A percentile compares a stretch with the other conserved stretches of the same genome.
phyloP scores from a whole-genome alignment of 1,140 invertebrate genomes.

The Hypsibius dujardini region DNA sequence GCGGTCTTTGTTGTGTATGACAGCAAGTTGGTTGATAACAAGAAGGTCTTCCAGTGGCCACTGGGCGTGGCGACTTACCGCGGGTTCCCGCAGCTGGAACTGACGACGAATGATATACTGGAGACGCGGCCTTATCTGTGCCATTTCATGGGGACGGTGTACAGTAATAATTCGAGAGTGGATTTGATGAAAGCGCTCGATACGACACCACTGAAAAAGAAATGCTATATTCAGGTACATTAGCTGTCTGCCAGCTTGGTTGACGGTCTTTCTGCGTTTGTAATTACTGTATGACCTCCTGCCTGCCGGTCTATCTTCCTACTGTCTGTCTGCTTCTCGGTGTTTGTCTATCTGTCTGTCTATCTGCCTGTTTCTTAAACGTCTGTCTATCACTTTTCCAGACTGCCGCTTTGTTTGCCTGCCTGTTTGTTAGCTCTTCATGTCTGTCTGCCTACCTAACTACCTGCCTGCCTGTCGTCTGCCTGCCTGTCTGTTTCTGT shows the following conservation, averaged over 20 bases:
- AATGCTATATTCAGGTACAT: conserved; percentile 28
- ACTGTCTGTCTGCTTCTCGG: no score
- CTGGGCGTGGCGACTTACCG: conserved; percentile 37
- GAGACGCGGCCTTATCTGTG: conserved; percentile 34
- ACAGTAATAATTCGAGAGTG: conserved; percentile 37
- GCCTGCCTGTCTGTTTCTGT: no score
- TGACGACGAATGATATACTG: conserved; percentile 25
- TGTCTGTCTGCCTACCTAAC: no score
- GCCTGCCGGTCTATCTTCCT: no score
- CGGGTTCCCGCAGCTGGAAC: conserved; percentile 25
- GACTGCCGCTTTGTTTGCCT: no score
- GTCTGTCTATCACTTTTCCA: no score
- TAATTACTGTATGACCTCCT: no score
- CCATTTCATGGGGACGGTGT: conserved; percentile 41
- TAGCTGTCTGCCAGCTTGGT: conserved; percentile 18
- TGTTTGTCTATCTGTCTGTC: no score
- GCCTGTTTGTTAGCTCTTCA: no score
- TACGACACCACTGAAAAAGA: conserved; percentile 21
- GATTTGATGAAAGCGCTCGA: conserved; percentile 31
- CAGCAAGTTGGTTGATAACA: conserved; percentile 36
- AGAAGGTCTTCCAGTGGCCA: conserved; percentile 41
- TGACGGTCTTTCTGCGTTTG: no score
- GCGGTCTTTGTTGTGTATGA: conserved; percentile 41
- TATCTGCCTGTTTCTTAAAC: no score
- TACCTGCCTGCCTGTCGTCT: no score